Evolutionary conservation across 2,797 vertebrate species (phyloP).

Genomic region (Varecia variegata): DNA sequence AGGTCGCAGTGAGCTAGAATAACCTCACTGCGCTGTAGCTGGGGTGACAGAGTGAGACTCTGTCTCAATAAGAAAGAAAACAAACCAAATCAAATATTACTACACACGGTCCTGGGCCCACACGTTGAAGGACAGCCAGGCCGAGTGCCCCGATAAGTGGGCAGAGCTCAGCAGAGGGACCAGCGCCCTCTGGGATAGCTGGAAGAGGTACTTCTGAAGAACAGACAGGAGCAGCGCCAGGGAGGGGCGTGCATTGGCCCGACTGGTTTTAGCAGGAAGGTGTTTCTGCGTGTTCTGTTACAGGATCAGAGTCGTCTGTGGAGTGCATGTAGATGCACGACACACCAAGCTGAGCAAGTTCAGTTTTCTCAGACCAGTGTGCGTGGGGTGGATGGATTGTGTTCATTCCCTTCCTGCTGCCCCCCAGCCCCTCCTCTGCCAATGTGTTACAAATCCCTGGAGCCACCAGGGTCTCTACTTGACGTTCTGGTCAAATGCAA

Average conservation of each 20-base stretch:
- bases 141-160: neutral
- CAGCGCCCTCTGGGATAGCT: neutral
- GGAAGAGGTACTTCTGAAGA: neutral
- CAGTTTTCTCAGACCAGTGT: neutral
- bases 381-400: neutral
- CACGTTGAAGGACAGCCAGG: neutral
- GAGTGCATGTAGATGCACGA: fast-evolving
- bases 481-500: neutral
- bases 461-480: neutral
- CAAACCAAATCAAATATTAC: neutral
- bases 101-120: neutral
- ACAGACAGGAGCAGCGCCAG: neutral
- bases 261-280: neutral
- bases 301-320: neutral
- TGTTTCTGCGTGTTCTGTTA: fast-evolving
- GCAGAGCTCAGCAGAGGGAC: no score
- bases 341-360: neutral
- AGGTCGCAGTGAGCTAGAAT: neutral
- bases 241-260: neutral
- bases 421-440: neutral
- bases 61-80: neutral
- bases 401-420: fast-evolving
- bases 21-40: neutral
- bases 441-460: no score
- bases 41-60: neutral